phyloP scores from a whole-genome alignment of 2,888 invertebrate species.

The Cephus runcator region DNA sequence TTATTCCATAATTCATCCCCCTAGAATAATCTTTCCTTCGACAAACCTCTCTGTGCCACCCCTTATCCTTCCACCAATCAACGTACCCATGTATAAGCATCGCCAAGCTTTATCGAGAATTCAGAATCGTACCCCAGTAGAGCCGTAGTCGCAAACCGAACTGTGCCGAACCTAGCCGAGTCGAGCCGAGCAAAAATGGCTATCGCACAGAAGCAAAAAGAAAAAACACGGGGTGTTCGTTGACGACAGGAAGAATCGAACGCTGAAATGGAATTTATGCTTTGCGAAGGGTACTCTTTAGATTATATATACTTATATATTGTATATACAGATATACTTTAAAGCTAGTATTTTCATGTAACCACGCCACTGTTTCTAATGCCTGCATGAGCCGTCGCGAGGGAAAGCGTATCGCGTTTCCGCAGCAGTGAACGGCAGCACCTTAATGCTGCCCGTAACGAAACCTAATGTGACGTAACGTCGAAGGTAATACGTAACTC shows the following conservation, averaged over 20 bases:
- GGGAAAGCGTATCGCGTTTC: conserved; percentile 56
- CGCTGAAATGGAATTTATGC: neutral
- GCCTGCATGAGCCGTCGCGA: neutral
- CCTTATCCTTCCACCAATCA: neutral
- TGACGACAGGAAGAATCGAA: neutral
- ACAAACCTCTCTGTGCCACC: neutral
- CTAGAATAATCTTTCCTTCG: neutral
- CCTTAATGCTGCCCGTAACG: conserved; percentile 46
- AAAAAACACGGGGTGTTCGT: neutral
- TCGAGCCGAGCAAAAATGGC: neutral
- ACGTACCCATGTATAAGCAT: neutral
- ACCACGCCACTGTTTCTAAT: neutral
- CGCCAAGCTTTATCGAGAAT: neutral
- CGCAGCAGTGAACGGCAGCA: conserved; percentile 52
- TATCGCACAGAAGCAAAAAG: neutral
- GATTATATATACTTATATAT: neutral
- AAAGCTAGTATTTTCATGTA: neutral
- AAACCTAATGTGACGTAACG: conserved; percentile 34
- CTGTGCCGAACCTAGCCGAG: neutral
- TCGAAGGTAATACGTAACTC: conserved; percentile 33
- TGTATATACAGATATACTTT: neutral
- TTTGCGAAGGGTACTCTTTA: neutral
- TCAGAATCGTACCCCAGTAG: neutral
- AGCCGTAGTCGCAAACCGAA: neutral
- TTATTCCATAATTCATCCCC: neutral